Base-by-base conservation (phyloP, 1,140 invertebrate species). In the Eupeodes corollae region DNA sequence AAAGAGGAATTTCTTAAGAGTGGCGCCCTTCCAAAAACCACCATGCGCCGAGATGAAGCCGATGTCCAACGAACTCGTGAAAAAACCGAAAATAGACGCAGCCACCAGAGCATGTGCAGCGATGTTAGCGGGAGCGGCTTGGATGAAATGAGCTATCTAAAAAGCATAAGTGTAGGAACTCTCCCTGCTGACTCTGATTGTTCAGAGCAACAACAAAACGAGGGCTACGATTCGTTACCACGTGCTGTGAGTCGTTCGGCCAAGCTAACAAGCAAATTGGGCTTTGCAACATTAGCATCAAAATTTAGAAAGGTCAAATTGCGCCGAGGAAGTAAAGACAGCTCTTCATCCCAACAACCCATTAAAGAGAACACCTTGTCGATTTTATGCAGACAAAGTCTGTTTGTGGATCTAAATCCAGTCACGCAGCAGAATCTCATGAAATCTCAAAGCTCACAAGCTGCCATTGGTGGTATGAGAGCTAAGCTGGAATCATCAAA, bases 81-180 rank as follows among this genome's bases (percentile, higher is more conserved):
- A 26, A 26, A 26, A 26, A 26, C 21, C 21, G 21, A 49, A 18
- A 21, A 49, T 14, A 32, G 50, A 14, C 50, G 44, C 31, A 52
- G 50, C 16, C 46, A 48, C 21, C 43, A 46, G 13, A 48, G 46
- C 30, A 15, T 51, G 73, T 71, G 71, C 40, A 1, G 30, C 42
- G 10, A 15, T 21, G n/a, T 32, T n/a, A 46, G 48, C 39, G 48
- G 33, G 0, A 31, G 46, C 3, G 26, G 46, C 37, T 49, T 65
- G 6, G 52, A 59, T 2, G 81, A 84, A 56, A 83, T 80, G 19
- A 77, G 79, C 2, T 84, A 82, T 52, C 82, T 76, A 0, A 82
- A 81, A 11, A 83, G 83, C 76, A 82, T 85, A 40, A 44, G 55
- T 0, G 55, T 55, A 11, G 51, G 42, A 12, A 47, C 39, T 18